Conservation (phyloP, 1,140 invertebrate genomes). For the Heliconius eleuchia region DNA sequence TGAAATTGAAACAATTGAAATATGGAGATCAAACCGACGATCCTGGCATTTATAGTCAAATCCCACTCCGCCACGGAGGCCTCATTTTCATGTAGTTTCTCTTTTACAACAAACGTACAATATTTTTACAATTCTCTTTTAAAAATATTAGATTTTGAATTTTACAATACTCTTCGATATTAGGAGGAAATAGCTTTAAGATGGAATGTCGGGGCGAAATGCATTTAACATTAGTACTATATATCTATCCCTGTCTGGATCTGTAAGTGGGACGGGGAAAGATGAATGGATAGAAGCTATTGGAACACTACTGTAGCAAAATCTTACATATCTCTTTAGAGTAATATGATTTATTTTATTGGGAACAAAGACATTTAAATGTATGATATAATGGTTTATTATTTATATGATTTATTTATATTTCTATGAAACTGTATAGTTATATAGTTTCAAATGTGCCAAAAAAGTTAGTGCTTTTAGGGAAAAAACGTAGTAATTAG, state of each 20-base stretch:
- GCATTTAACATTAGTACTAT: constrained; percentile 39
- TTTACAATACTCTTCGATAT: constrained; percentile 32
- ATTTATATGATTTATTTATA: neutral
- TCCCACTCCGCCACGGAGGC: no score
- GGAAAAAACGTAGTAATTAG: no score
- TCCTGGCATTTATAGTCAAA: neutral
- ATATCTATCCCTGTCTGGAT: constrained; percentile 39
- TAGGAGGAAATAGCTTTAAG: constrained; percentile 42
- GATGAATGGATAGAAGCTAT: constrained; percentile 25
- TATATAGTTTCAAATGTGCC: no score
- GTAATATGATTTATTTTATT: constrained; percentile 15
- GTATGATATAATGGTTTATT: neutral
- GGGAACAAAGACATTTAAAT: neutral
- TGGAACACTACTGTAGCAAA: constrained; percentile 9
- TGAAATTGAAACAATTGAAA: no score
- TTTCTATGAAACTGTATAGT: neutral
- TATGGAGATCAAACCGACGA: neutral
- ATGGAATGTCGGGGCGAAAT: constrained; percentile 42
- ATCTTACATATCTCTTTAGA: constrained; percentile 3
- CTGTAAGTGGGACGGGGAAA: constrained; percentile 32
- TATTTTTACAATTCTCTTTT: constrained; percentile 1
- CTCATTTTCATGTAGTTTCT: neutral
- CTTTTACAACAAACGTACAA: neutral
- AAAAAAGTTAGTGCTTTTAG: no score
- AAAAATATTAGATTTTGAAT: constrained; percentile 29